These are phyloP conservation scores for Paradisaea rubra DNA, from an alignment of 2,113 vertebrate genomes.

Conservation along the genomic window DNA sequence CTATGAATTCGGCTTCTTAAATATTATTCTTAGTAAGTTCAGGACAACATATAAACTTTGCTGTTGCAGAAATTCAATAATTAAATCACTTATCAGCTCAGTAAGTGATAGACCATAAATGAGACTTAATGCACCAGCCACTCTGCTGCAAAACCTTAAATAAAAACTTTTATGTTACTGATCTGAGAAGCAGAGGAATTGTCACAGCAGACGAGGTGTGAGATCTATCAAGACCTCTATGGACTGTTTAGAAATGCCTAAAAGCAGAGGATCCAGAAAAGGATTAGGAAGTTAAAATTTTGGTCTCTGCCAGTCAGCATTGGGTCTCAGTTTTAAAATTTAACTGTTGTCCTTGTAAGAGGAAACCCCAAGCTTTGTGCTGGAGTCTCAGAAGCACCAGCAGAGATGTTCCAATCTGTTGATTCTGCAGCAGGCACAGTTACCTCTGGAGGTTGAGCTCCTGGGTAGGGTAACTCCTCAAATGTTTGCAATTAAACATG, in stretches of 20 bases:
- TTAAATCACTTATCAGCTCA: neutral
- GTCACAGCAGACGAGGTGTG: neutral
- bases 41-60: neutral
- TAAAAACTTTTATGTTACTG: neutral
- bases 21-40: neutral
- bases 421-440: neutral
- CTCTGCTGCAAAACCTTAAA: neutral
- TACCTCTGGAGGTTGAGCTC: neutral
- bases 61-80: neutral
- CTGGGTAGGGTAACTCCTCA: neutral
- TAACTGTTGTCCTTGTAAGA: neutral
- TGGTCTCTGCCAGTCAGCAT: neutral
- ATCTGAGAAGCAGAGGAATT: neutral
- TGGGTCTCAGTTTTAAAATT: neutral
- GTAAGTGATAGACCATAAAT: neutral
- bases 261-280: neutral
- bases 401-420: neutral
- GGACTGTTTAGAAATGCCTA: neutral
- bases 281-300: neutral
- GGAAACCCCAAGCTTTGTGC: neutral
- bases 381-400: neutral
- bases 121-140: neutral
- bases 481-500: neutral
- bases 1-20: neutral
- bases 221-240: neutral